Percentiles rank a stretch among this genome's conserved stretches.
Evolutionary conservation across 1,140 invertebrate genomes (phyloP).

Genomic region (Coelopa frigida): DNA sequence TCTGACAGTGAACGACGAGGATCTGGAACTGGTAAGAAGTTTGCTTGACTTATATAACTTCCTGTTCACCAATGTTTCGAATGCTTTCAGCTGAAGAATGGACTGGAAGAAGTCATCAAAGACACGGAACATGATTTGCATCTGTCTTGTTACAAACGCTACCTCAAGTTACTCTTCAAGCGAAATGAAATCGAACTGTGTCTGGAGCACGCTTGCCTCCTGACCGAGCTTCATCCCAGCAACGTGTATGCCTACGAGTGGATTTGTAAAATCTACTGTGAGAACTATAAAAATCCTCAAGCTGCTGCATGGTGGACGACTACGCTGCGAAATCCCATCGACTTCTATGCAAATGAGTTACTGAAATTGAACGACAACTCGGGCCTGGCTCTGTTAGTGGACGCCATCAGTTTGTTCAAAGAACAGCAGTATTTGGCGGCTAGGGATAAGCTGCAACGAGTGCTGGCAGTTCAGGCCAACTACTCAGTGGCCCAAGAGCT

Average conservation of each 20-base stretch:
- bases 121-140: conserved; percentile 18
- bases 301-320: conserved; percentile 13
- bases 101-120: conserved; percentile 30
- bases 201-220: conserved; percentile 47
- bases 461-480: conserved; percentile 25
- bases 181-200: conserved; percentile 44
- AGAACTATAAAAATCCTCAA: conserved; percentile 42
- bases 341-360: conserved; percentile 46
- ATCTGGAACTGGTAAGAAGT: conserved; percentile 19
- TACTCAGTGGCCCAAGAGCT: conserved; percentile 24
- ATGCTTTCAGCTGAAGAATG: conserved; percentile 32
- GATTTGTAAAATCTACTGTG: conserved; percentile 54
- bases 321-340: conserved; percentile 37
- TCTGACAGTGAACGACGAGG: conserved; percentile 11
- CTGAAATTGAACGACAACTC: conserved; percentile 50
- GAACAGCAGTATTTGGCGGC: conserved; percentile 50
- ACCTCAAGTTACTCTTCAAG: conserved; percentile 52
- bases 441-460: conserved; percentile 46
- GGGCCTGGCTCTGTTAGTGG: conserved; percentile 53
- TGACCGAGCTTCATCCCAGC: conserved; percentile 47
- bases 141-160: conserved; percentile 49
- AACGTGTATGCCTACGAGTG: conserved; percentile 52
- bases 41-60: background rate
- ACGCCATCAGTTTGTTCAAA: conserved; percentile 51
- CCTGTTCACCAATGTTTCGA: conserved; percentile 1